Base-by-base conservation (phyloP, 1,140 invertebrate genomes). In the Leptonema lineaticorne region DNA sequence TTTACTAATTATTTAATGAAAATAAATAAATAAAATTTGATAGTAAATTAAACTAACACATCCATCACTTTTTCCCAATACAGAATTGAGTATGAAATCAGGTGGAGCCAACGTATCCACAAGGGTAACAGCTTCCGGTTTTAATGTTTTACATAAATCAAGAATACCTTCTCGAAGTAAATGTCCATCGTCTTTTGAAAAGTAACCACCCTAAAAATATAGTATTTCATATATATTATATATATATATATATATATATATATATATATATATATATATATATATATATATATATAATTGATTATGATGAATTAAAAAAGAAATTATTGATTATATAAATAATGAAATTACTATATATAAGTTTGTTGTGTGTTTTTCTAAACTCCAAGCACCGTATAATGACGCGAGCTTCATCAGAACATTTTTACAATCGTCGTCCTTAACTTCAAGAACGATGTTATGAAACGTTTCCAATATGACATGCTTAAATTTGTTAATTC, bases 21-120 rank as follows among this genome's bases (percentile, higher is more conserved):
- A 27, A 48, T 5, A 29, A 27, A 64, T 50, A 7, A 46, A 48
- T 45, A 22, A 27, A 66, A 30, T 9, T 26, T 11, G 4, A 37
- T 64, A 27, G 11, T 48, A 66, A 4, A 59, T 6, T 41, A 1
- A 18, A 20, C 76, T 76, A 77, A 94, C 91, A 78, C 92, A 81
- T 71, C 93, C 93, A 84, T 95, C 91, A 5, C 90, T 85, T 75
- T 84, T 86, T 37, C 92, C 93, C 16, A 95, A 80, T 24, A 90
- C 86, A 20, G 92, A 95, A 76, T 92, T 90, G 6, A 95, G 74
- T 45, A 93, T 84, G 76, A 91, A 96, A 81, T 97, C 95, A 2
- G 94, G 89, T 1, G 94, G 93, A 27, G 93, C 91, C 27, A 97
- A 81, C 41, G 89, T 90, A 81, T 97, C 95, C 0, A 90, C 91